Percentiles rank a stretch among this genome's conserved stretches.
Conservation (phyloP, 2,888 invertebrate species). For the Gasteruption jaculator region DNA sequence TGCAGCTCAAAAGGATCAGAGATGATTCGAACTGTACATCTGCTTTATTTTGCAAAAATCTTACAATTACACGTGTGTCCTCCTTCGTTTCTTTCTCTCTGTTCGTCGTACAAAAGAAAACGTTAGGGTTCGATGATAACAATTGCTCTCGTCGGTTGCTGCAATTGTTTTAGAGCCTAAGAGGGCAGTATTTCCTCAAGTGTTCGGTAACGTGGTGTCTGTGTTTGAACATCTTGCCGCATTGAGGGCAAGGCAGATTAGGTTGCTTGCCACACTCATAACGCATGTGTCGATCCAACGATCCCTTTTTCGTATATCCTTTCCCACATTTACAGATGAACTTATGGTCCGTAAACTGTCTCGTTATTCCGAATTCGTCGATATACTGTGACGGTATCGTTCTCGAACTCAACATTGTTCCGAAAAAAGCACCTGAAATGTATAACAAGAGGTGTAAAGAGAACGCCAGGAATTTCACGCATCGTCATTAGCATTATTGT, state of each 20-base stretch:
- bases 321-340: conserved; percentile 39
- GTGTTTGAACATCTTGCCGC: conserved; percentile 41
- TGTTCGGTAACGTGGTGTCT: conserved; percentile 35
- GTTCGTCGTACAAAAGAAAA: neutral
- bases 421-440: too few relatives aligned
- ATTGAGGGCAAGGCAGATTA: conserved; percentile 45
- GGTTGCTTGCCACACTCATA: conserved; percentile 50
- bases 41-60: too few relatives aligned
- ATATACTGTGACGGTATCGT: too few relatives aligned
- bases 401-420: conserved; percentile 5
- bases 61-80: too few relatives aligned
- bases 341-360: too few relatives aligned
- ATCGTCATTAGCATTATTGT: too few relatives aligned
- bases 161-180: conserved; percentile 6
- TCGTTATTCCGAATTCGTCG: conserved; percentile 9
- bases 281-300: conserved; percentile 42
- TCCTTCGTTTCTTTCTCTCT: too few relatives aligned
- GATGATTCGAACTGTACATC: too few relatives aligned
- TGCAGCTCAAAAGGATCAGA: too few relatives aligned
- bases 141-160: conserved; percentile 2
- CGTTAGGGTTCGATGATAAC: conserved; percentile 4
- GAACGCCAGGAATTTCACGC: too few relatives aligned
- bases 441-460: too few relatives aligned
- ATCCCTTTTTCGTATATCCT: conserved; percentile 40
- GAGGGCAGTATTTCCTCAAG: conserved; percentile 25